These are phyloP conservation scores for Orbicella faveolata DNA, from an alignment of 64 coral and sea anemone species.

Conservation along the genomic window DNA sequence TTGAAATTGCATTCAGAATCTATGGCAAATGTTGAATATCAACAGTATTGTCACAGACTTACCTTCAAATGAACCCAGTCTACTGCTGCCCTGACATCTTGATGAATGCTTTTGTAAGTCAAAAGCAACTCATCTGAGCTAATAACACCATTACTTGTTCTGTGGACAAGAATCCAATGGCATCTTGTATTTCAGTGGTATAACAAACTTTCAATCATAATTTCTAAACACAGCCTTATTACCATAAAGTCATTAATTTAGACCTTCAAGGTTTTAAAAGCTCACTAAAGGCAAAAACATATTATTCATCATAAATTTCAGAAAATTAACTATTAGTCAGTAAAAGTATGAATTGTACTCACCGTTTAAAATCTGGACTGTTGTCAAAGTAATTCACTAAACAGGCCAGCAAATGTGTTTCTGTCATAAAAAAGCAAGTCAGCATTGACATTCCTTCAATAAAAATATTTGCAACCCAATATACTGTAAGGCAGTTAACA, in stretches of 20 bases:
- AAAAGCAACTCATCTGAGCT: constrained; percentile 85
- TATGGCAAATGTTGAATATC: not conserved
- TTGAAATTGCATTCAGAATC: not conserved
- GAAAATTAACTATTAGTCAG: too few relatives aligned
- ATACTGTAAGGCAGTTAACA: too few relatives aligned
- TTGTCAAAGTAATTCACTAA: constrained; percentile 93
- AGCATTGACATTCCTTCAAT: too few relatives aligned
- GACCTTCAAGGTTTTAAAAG: too few relatives aligned
- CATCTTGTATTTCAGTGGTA: too few relatives aligned
- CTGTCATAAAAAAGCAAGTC: constrained; percentile 30
- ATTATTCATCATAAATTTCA: too few relatives aligned
- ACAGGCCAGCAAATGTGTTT: constrained; percentile 90
- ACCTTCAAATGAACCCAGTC: constrained; percentile 96
- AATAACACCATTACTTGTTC: constrained; percentile 64
- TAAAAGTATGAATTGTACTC: not conserved
- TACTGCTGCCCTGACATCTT: constrained; percentile 94
- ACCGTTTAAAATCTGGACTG: constrained; percentile 87
- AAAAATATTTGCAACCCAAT: too few relatives aligned
- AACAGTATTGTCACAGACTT: not conserved
- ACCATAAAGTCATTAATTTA: too few relatives aligned
- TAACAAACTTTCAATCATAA: too few relatives aligned
- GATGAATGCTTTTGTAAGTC: constrained; percentile 96
- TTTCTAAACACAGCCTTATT: too few relatives aligned
- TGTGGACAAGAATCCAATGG: constrained; percentile 15
- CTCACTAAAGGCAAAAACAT: too few relatives aligned